Base-by-base conservation (phyloP, 2,113 vertebrate species). In the Hystrix cristata region DNA sequence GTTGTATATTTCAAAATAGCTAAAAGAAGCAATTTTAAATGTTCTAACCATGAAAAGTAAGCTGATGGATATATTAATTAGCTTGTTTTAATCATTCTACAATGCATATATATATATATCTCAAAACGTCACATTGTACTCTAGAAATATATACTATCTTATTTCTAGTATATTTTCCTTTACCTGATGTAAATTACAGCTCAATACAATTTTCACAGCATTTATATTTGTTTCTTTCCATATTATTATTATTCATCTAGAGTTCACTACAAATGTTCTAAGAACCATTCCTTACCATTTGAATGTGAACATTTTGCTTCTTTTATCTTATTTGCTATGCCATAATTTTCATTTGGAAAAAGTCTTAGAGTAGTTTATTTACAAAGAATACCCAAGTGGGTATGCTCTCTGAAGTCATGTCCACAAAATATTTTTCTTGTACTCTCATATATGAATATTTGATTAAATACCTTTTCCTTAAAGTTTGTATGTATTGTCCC, bases 271-370 rank as follows among this genome's bases (percentile, higher is more conserved):
- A 31, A 18, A 19, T 78, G 83, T 94, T 86, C 12, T 38, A 88
- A 90, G 27, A 59, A 69, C 23, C 10, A 31, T 18, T 46, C 2
- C 4, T 76, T 43, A 81, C 27, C 21, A 86, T 12, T 94, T 29
- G n/a, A 78, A n/a, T 34, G 34, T 71, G 14, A 67, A 86, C 10
- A 64, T 76, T 94, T 86, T 94, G n/a, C 31, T 95, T 93, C 21
- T 3, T 55, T 91, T 87, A 19, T 83, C 14, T 72, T 92, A 34
- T 90, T 83, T 96, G 29, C 64, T 93, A 5, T 93, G 25, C 2
- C 55, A 38, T 80, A 83, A 46, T 94, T 97, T 94, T 94, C 38
- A 87, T 51, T 87, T 93, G 62, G 43, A 65, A 92, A 92, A 57
- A 53, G 7, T 64, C 29, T 95, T 86, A 55, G 62, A 79, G 14